Conservation (phyloP, 2,113 vertebrate species). For the Mungos mungo region DNA sequence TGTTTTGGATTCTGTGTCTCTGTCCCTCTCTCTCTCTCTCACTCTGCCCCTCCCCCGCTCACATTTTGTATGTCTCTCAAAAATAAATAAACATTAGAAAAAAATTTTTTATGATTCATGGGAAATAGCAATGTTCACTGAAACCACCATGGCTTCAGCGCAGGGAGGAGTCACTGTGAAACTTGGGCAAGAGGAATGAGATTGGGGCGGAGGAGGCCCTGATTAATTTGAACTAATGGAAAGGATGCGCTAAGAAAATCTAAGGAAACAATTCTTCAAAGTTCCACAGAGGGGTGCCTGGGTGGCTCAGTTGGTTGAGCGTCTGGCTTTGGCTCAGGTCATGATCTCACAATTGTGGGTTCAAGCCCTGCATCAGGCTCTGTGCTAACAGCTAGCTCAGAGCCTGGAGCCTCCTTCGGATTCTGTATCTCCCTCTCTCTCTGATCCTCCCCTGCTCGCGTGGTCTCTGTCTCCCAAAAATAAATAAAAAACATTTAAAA, state of each 20-base stretch:
- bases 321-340: too few relatives aligned
- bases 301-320: too few relatives aligned
- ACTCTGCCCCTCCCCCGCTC: neutral
- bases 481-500: too few relatives aligned
- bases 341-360: too few relatives aligned
- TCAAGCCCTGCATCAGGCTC: too few relatives aligned
- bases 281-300: too few relatives aligned
- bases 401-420: too few relatives aligned
- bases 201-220: neutral
- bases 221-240: neutral
- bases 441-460: too few relatives aligned
- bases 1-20: neutral
- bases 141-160: neutral
- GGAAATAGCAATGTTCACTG: neutral
- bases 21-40: neutral
- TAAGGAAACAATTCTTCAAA: neutral
- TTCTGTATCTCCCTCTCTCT: too few relatives aligned
- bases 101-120: neutral
- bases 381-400: too few relatives aligned
- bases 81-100: neutral
- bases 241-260: neutral
- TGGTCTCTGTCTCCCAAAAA: too few relatives aligned
- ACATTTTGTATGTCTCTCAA: neutral
- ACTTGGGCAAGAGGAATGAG: neutral
- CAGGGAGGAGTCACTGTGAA: neutral